Base-by-base conservation (phyloP, 1,140 invertebrate species). In the Lordiphosa collinella region DNA sequence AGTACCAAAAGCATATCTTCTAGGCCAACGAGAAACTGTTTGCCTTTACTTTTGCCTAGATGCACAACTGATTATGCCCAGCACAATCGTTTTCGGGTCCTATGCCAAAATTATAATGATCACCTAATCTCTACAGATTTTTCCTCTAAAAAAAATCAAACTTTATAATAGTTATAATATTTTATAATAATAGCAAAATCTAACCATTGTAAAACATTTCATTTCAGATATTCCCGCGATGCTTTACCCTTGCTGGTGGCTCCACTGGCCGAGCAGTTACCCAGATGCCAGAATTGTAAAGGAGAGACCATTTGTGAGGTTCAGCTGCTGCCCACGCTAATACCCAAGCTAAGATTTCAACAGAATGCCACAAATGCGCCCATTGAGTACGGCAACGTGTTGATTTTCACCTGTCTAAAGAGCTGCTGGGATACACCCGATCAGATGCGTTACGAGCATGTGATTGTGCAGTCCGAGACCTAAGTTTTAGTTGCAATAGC, bases 371-470 rank as follows among this genome's bases (percentile, higher is more conserved):
- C 92, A 53, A 74, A 74, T 13, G 73, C 89, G 2, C 90, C 91
- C 8, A 90, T 96, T 25, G 95, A 97, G 88, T 96, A 94, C 88
- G 94, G 96, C 6, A 96, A 94, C 22, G 93, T 96, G 6, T 88
- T 96, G 25, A 88, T 97, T 12, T 96, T 93, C 71, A 95, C 95
- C 2, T 97, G 96, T 85, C 88, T 91, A n/a, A 91, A 92, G 68
- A 96, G 94, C 87, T 97, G 96, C 88, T 97, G 96, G 95, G 92
- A 92, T 38, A 89, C 91, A 3, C 91, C 91, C 7, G 93, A 94
- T 68, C 91, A 89, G 18, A 91, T 92, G 59, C 91, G 93, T 54
- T 91, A 93, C 63, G 96, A 97, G 89, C 90, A 91, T 56, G 91
- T 95, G 34, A 87, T 96, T 61, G 92, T 96, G 68, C 95, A 96